Evolutionary conservation across 2,113 vertebrate species (phyloP).

Genomic region (Percina caprodes): DNA sequence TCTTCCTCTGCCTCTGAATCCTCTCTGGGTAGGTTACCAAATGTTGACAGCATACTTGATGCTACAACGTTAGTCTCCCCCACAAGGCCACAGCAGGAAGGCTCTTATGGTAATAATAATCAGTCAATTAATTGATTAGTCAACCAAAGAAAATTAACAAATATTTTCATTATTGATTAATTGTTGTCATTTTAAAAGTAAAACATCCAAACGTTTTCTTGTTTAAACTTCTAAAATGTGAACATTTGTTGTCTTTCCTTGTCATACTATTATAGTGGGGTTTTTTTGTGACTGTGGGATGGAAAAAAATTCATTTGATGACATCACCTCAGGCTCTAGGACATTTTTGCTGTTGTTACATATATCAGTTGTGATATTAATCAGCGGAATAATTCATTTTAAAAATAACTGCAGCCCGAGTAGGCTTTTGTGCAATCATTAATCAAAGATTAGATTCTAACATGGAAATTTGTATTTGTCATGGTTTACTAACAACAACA

Average conservation of each 20-base stretch:
- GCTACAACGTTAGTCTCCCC: slow-evolving; percentile 12
- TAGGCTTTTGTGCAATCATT: neutral
- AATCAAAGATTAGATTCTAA: neutral
- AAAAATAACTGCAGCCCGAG: neutral
- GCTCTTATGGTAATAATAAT: neutral
- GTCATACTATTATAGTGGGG: neutral
- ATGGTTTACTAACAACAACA: neutral
- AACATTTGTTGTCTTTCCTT: neutral
- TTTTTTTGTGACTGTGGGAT: neutral
- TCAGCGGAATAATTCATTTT: neutral
- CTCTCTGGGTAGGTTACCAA: slow-evolving; percentile 90
- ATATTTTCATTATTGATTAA: neutral
- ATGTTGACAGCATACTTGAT: slow-evolving; percentile 18
- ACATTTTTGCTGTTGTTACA: neutral
- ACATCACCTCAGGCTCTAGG: neutral
- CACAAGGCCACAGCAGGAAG: neutral
- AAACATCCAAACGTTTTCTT: neutral
- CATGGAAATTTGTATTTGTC: neutral
- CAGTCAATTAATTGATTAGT: neutral
- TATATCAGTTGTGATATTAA: neutral
- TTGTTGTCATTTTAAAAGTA: neutral
- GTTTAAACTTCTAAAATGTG: neutral
- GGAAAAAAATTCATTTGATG: neutral
- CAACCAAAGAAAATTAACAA: neutral
- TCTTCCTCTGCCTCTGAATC: slow-evolving; percentile 98